Percentiles rank a stretch among this genome's conserved stretches.
Conservation (phyloP, 2,888 invertebrate species). For the Cataglyphis cursor region DNA sequence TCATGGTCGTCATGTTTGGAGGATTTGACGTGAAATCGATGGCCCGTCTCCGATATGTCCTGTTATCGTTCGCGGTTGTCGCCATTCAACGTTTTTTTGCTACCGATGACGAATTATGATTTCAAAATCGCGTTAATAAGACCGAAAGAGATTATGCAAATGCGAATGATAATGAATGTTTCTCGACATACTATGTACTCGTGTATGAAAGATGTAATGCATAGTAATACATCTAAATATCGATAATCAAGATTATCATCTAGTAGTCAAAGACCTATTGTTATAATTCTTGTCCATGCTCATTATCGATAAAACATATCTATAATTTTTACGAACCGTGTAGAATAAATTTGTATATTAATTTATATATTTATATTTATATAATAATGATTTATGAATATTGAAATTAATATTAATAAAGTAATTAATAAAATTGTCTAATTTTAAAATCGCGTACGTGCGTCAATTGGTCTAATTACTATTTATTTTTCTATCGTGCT, state of each 20-base stretch:
- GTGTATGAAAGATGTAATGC: neutral
- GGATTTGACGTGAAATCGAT: slow-evolving; percentile 74
- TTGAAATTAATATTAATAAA: neutral
- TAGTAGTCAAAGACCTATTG: neutral
- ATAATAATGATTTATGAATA: neutral
- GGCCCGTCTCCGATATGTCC: slow-evolving; percentile 4
- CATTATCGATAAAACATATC: neutral
- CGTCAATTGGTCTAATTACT: neutral
- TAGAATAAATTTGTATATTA: neutral
- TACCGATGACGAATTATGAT: neutral
- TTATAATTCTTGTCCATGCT: neutral
- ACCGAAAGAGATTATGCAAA: slow-evolving; percentile 6
- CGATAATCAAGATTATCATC: neutral
- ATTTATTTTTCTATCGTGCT: neutral
- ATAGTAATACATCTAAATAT: neutral
- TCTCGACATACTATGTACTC: too few species aligned
- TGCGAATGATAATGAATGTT: neutral
- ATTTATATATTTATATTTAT: too few species aligned
- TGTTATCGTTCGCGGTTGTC: neutral
- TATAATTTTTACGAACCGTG: neutral
- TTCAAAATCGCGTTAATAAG: neutral
- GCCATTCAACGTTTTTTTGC: neutral
- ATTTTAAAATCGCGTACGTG: neutral
- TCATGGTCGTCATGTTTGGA: slow-evolving; percentile 76
- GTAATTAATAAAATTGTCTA: too few species aligned